These are phyloP conservation scores for Ispidina picta DNA, from an alignment of 2,797 vertebrate species.

Conservation along the genomic window DNA sequence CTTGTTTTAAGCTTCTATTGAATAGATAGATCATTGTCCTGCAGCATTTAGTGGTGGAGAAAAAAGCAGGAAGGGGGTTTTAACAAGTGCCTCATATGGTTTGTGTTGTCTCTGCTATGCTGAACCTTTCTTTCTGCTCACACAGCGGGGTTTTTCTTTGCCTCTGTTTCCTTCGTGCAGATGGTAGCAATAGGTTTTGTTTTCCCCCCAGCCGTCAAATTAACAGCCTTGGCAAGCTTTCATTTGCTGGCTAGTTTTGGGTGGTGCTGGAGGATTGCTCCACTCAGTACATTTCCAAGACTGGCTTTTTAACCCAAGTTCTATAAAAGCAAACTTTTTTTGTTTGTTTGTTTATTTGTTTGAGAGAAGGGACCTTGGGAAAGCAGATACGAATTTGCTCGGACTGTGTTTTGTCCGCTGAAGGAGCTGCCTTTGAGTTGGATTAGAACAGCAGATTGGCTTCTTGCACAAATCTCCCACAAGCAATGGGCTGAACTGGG, in stretches of 20 bases:
- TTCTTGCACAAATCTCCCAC: slow-evolving; percentile 29
- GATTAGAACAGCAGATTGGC: slow-evolving; percentile 9
- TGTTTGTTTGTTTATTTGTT: slow-evolving; percentile 46
- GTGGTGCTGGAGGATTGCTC: slow-evolving; percentile 62
- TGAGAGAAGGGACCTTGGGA: slow-evolving; percentile 51
- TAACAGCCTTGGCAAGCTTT: slow-evolving; percentile 52
- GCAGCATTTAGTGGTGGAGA: slow-evolving; percentile 15
- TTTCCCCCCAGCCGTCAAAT: slow-evolving; percentile 27
- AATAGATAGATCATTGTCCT: slow-evolving; percentile 41
- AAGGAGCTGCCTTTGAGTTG: slow-evolving; percentile 44
- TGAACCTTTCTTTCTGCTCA: slow-evolving; percentile 49
- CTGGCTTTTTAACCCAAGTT: slow-evolving; percentile 46
- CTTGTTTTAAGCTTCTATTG: slow-evolving; percentile 43
- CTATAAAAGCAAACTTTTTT: slow-evolving; percentile 28
- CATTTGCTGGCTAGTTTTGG: slow-evolving; percentile 54
- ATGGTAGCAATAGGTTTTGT: slow-evolving; percentile 64
- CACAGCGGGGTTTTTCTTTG: slow-evolving; percentile 57
- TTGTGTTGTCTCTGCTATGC: slow-evolving; percentile 51
- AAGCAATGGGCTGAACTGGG: slow-evolving; percentile 19
- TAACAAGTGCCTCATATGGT: slow-evolving; percentile 62
- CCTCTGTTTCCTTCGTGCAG: slow-evolving; percentile 64
- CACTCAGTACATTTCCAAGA: slow-evolving; percentile 60
- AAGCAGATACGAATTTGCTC: slow-evolving; percentile 20
- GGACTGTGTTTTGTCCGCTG: background rate
- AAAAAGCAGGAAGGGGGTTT: background rate